These are phyloP conservation scores for Xylota sylvarum DNA, from an alignment of 2,888 invertebrate species.

Conservation along the genomic window DNA sequence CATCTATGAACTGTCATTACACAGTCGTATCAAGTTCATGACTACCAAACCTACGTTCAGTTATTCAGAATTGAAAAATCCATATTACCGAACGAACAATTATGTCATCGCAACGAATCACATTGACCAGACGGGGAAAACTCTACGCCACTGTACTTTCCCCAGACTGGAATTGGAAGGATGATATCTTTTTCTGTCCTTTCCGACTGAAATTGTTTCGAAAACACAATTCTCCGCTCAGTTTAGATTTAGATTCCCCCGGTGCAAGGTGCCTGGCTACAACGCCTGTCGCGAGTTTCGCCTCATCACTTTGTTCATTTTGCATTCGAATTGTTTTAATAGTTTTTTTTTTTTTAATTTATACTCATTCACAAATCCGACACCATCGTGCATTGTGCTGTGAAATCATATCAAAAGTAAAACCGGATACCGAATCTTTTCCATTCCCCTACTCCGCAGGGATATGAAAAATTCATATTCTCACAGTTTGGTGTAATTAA, in stretches of 20 bases:
- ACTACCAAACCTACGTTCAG: too few relatives aligned
- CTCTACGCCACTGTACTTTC: constrained; percentile 58
- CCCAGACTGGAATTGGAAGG: constrained; percentile 31
- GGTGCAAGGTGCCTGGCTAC: constrained; percentile 55
- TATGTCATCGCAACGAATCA: too few relatives aligned
- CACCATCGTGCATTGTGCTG: background rate
- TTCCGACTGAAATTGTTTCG: constrained; percentile 51
- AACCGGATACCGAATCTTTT: constrained; percentile 1
- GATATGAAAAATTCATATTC: constrained; percentile 18
- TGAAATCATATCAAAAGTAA: constrained; percentile 3
- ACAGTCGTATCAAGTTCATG: too few relatives aligned
- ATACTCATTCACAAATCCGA: background rate
- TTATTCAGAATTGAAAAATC: background rate
- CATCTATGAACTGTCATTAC: too few relatives aligned
- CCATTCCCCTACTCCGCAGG: background rate
- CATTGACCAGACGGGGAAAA: too few relatives aligned
- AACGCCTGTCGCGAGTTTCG: constrained; percentile 45
- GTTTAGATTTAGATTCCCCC: constrained; percentile 67
- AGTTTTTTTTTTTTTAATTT: constrained; percentile 17
- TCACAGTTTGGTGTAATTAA: constrained; percentile 22
- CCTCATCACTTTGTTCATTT: constrained; percentile 59
- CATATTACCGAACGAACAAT: too few relatives aligned
- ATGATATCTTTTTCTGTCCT: constrained; percentile 7
- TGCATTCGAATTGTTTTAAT: constrained; percentile 68
- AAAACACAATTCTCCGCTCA: constrained; percentile 53